Conservation (phyloP, 2,797 vertebrate species). For the Chloroceryle inda region DNA sequence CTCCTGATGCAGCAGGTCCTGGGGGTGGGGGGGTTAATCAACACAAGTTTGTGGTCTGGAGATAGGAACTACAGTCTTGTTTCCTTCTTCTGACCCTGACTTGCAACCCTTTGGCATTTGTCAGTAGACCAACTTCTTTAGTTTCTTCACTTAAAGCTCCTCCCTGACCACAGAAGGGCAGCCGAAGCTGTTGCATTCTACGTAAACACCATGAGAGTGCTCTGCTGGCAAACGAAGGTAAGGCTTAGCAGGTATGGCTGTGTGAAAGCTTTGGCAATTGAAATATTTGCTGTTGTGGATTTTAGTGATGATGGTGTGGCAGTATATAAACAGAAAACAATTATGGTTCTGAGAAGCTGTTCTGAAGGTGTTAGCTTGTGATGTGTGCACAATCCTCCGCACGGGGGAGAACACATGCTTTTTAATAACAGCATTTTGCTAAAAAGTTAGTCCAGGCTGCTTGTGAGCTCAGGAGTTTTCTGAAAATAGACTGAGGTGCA, state of each 20-base stretch:
- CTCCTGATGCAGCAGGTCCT: fast-evolving
- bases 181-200: fast-evolving
- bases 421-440: neutral
- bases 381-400: neutral
- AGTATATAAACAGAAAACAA: neutral
- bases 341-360: neutral
- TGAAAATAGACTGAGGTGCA: neutral
- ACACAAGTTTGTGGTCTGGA: neutral
- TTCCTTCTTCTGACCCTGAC: neutral
- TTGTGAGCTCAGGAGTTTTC: neutral
- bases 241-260: neutral
- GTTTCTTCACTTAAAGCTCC: neutral
- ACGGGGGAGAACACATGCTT: neutral
- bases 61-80: neutral
- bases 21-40: neutral
- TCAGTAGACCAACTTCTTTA: fast-evolving
- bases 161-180: fast-evolving
- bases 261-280: neutral
- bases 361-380: neutral
- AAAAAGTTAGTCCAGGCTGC: neutral
- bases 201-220: fast-evolving
- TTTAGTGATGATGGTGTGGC: neutral
- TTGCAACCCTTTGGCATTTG: fast-evolving
- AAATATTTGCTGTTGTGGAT: neutral
- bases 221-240: neutral